These are phyloP conservation scores for Intellagama lesueurii DNA, from an alignment of 2,797 vertebrate species.

Conservation along the genomic window DNA sequence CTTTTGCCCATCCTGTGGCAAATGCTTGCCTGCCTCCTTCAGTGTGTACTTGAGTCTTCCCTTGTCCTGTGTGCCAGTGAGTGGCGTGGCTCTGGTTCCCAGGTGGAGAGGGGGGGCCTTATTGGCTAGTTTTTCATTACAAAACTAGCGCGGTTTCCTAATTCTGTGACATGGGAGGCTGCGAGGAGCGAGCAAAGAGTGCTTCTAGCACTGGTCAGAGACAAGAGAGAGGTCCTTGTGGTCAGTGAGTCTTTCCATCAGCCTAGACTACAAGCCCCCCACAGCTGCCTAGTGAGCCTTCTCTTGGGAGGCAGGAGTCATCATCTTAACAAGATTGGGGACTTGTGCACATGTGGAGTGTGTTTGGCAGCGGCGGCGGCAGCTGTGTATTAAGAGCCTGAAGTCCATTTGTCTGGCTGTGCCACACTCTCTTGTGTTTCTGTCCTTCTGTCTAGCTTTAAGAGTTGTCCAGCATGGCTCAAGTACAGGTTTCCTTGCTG, in stretches of 20 bases:
- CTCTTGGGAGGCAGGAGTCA: background rate
- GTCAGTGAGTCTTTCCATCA: too few species aligned
- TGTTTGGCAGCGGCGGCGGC: rapidly evolving
- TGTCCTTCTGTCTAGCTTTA: background rate
- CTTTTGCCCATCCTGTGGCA: rapidly evolving
- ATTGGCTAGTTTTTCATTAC: slow-evolving; percentile 11
- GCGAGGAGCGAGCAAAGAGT: background rate
- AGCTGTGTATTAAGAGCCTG: background rate
- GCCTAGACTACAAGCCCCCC: background rate
- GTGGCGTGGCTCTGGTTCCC: slow-evolving; percentile 4
- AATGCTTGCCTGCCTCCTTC: rapidly evolving
- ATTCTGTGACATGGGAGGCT: background rate
- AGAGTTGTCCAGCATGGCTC: background rate
- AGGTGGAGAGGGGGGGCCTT: slow-evolving; percentile 15
- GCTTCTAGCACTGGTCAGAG: background rate
- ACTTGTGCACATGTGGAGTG: background rate
- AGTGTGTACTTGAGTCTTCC: rapidly evolving
- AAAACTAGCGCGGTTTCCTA: background rate
- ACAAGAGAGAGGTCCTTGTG: background rate
- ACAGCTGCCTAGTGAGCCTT: background rate
- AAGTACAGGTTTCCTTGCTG: too few species aligned
- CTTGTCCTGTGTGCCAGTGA: background rate
- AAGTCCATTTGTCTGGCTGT: background rate
- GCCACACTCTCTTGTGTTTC: background rate
- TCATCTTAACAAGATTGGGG: background rate